phyloP scores from a whole-genome alignment of 2,888 invertebrate genomes.

The Phragmatobia fuliginosa region DNA sequence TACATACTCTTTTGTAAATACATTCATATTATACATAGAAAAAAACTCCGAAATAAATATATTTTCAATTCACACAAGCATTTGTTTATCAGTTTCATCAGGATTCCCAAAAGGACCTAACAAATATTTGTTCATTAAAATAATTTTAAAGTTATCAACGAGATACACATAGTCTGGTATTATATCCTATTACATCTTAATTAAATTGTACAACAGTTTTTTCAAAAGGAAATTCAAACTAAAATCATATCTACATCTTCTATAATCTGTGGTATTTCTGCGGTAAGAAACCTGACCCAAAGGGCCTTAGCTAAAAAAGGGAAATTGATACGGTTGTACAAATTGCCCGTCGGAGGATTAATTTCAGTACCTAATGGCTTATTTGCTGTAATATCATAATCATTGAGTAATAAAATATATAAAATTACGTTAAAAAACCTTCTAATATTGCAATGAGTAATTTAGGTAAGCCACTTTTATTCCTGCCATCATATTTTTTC shows the following conservation, averaged over 20 bases:
- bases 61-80: no score
- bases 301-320: slow-evolving; percentile 40
- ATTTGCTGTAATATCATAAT: slow-evolving; percentile 27
- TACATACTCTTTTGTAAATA: no score
- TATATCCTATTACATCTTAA: background rate
- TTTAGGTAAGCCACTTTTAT: no score
- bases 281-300: slow-evolving; percentile 39
- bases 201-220: background rate
- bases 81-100: no score
- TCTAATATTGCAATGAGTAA: background rate
- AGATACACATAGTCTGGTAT: no score
- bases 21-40: no score
- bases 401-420: background rate
- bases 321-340: slow-evolving; percentile 43
- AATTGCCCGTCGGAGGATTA: slow-evolving; percentile 42
- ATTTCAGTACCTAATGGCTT: slow-evolving; percentile 23
- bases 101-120: no score
- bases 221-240: background rate
- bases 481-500: no score
- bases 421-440: background rate
- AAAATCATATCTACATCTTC: background rate
- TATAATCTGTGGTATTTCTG: slow-evolving; percentile 12
- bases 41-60: no score
- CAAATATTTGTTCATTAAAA: no score
- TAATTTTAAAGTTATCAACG: no score